phyloP scores from a whole-genome alignment of 1,140 invertebrate genomes.

The Halyomorpha halys region DNA sequence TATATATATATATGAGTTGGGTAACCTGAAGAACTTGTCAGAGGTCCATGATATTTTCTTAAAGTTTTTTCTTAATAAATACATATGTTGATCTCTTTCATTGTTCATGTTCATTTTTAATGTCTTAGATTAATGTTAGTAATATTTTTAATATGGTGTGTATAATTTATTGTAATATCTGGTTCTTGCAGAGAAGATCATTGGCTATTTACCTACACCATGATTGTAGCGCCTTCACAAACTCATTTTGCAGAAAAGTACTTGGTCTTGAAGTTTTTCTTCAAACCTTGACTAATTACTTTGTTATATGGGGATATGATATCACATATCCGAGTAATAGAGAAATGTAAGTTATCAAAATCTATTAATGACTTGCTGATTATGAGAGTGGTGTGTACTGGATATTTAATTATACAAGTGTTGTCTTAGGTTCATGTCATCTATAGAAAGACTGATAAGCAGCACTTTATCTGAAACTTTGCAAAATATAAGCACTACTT shows the following conservation, averaged over 20 bases:
- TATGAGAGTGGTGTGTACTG: too few relatives aligned
- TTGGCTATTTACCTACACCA: conserved; percentile 90
- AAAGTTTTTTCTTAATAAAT: too few relatives aligned
- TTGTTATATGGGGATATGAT: conserved; percentile 92
- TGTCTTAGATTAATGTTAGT: conserved; percentile 14
- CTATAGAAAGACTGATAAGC: conserved; percentile 55
- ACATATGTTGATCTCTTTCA: too few relatives aligned
- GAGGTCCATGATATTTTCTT: too few relatives aligned
- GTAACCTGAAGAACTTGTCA: too few relatives aligned
- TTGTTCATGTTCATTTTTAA: conserved; percentile 19
- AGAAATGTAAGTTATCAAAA: conserved; percentile 47
- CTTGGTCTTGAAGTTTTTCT: conserved; percentile 81
- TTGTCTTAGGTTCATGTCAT: conserved; percentile 49
- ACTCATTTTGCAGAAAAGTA: conserved; percentile 92
- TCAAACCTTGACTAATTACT: conserved; percentile 74
- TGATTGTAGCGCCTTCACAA: conserved; percentile 81
- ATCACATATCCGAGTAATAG: conserved; percentile 77
- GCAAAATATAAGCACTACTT: conserved; percentile 70
- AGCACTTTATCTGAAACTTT: conserved; percentile 50
- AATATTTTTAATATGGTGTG: too few relatives aligned
- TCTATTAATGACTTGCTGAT: too few relatives aligned
- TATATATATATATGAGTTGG: too few relatives aligned
- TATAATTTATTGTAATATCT: too few relatives aligned
- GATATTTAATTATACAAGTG: neutral
- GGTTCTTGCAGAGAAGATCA: conserved; percentile 67